These are phyloP conservation scores for Bujurquina vittata DNA, from an alignment of 2,113 vertebrate species.

Conservation along the genomic window DNA sequence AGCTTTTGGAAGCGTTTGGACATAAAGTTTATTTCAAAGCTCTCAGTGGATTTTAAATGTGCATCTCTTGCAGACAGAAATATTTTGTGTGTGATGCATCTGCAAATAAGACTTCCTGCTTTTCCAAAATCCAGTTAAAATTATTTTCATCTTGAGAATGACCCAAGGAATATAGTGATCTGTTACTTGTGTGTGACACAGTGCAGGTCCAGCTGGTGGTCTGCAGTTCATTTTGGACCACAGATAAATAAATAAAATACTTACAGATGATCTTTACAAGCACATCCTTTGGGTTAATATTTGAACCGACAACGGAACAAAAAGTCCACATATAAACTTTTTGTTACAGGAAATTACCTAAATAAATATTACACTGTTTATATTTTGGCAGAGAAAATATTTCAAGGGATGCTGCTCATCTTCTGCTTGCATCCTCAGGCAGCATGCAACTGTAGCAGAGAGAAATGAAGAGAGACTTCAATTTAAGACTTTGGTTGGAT, in stretches of 20 bases:
- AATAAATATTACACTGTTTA: not conserved
- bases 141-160: not conserved
- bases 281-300: not conserved
- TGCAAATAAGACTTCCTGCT: not conserved
- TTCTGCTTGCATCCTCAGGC: not conserved
- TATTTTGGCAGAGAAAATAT: not conserved
- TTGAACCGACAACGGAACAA: not conserved
- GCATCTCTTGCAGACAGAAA: not conserved
- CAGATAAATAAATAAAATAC: not conserved
- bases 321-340: not conserved
- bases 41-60: not conserved
- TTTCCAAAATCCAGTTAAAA: not conserved
- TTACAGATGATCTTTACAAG: not conserved
- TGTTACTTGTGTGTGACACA: not conserved
- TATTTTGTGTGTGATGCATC: not conserved
- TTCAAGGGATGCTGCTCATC: not conserved
- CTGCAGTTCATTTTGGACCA: not conserved
- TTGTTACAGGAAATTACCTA: not conserved
- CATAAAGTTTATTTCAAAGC: not conserved
- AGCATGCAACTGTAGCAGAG: not conserved
- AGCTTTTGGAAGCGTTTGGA: not conserved
- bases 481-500: slow-evolving; percentile 13
- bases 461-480: not conserved
- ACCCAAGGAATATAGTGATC: not conserved
- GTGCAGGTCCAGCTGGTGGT: not conserved